Evolutionary conservation across 1,140 invertebrate genomes (phyloP).

Genomic region (Drosophila nasuta): DNA sequence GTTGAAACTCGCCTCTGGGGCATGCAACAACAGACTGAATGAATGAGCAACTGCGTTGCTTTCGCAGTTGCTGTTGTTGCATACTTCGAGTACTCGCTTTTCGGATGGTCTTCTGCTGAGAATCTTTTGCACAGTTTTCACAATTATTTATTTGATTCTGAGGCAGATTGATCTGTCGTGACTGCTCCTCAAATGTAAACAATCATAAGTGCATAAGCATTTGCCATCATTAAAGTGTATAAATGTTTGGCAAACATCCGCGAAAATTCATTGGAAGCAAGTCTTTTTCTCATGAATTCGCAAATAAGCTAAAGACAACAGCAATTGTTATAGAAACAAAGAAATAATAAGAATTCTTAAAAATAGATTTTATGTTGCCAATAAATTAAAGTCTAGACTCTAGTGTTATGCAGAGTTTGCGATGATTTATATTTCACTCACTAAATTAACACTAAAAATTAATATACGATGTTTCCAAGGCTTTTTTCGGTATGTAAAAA

Average conservation of each 20-base stretch:
- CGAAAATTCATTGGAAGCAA: neutral
- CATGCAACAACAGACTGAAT: constrained; percentile 11
- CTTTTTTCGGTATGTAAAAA: no score
- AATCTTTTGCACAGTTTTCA: constrained; percentile 46
- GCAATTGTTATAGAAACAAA: neutral
- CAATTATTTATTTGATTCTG: constrained; percentile 63
- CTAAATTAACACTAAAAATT: no score
- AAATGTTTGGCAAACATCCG: constrained; percentile 13
- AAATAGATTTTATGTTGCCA: neutral
- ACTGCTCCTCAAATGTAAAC: constrained; percentile 28
- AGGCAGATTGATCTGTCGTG: constrained; percentile 23
- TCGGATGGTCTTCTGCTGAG: constrained; percentile 27
- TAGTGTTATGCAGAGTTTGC: neutral
- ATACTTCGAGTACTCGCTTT: neutral
- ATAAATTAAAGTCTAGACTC: neutral
- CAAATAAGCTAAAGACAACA: neutral
- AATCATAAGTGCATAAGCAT: constrained; percentile 30
- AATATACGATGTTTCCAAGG: no score
- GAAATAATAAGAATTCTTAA: neutral
- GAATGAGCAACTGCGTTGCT: neutral
- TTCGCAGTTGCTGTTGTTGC: neutral
- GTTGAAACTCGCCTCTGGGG: constrained; percentile 50
- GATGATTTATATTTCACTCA: no score
- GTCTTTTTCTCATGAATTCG: constrained; percentile 2
- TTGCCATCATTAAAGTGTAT: constrained; percentile 12